Conservation (phyloP, 2,888 invertebrate species). For the Cryptocephalus primarius region DNA sequence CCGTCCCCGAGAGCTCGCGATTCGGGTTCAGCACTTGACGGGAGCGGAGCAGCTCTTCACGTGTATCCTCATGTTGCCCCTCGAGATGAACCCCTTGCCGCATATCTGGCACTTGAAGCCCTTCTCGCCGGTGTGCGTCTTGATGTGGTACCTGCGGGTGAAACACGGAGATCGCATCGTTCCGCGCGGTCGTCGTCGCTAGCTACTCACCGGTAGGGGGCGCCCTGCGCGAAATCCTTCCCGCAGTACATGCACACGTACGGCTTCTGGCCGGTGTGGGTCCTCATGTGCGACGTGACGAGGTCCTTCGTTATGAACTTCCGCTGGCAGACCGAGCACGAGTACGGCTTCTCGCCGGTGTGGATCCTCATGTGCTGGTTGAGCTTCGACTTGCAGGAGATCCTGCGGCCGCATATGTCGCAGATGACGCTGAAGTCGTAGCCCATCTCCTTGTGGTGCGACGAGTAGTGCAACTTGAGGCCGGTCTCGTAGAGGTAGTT, state of each 20-base stretch:
- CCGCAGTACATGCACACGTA: conserved; percentile 20
- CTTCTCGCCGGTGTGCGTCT: conserved; percentile 16
- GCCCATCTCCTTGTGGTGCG: conserved; percentile 21
- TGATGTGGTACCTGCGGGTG: conserved; percentile 17
- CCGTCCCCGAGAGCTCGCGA: too few relatives aligned
- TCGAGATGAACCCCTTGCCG: conserved; percentile 39
- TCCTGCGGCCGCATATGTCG: conserved; percentile 19
- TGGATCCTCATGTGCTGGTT: conserved; percentile 26
- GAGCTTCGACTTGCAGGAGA: conserved; percentile 18
- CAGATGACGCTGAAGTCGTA: conserved; percentile 37
- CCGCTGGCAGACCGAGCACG: conserved; percentile 29
- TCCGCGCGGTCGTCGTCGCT: conserved; percentile 7
- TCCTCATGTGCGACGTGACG: conserved; percentile 24
- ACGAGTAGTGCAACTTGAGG: conserved; percentile 31
- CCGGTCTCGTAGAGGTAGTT: conserved; percentile 29
- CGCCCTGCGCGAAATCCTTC: conserved; percentile 17
- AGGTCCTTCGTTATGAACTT: conserved; percentile 29
- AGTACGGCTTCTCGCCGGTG: conserved; percentile 29
- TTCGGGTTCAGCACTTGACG: too few relatives aligned
- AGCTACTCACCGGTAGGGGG: conserved; percentile 18
- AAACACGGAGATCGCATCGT: conserved; percentile 7
- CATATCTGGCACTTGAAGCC: conserved; percentile 10
- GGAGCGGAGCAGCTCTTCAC: conserved; percentile 7
- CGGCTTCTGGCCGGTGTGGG: conserved; percentile 26
- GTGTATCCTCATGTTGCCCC: conserved; percentile 10